Base-by-base conservation (phyloP, 2,797 vertebrate genomes). In the Holocentrus rufus region DNA sequence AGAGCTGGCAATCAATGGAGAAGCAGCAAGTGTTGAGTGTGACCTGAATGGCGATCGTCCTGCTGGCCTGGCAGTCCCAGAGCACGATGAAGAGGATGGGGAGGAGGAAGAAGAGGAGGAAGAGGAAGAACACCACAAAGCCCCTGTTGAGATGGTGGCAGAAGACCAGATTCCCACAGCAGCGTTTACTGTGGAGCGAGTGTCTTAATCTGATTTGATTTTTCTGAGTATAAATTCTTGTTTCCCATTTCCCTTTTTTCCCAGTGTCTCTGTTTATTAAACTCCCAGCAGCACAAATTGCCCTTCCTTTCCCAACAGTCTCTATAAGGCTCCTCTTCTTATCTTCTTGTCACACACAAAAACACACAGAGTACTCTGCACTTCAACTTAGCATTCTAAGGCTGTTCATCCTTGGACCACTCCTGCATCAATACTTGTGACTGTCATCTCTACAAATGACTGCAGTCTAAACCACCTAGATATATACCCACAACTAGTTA, bases 21-120 rank as follows among this genome's bases (percentile, higher is more conserved):
- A 92, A 7, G 50, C 67, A 1, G 62, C 61, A 1, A 77, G 77
- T 50, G 9, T 86, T 0, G 81, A 92, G 52, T 85, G 79, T 0
- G 84, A 91, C 74, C 60, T 91, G 4, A 89, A 90, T 46, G 83
- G 77, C 0, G 81, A 86, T 15, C 83, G 77, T 17, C 64, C 78
- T 31, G 88, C 89, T 27, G 87, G 83, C 69, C 77, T 94, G 60
- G 89, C 90, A 3, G 70, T 89, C 20, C 87, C 88, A n/a, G 91
- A 93, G 83, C 68, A 69, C 0, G 83, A 81, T 39, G 90, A 90
- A 11, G 89, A 90, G 65, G 57, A 83, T 9, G 86, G 31, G 0
- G 87, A 84, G 31, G 89, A 88, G 3, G 86, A 85, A 7, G 85
- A 87, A 5, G 75, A 80, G 5, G 79, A 83, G 14, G 73, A 81